These are phyloP conservation scores for Drosophila fuyamai DNA, from an alignment of 1,140 invertebrate genomes.

Conservation along the genomic window DNA sequence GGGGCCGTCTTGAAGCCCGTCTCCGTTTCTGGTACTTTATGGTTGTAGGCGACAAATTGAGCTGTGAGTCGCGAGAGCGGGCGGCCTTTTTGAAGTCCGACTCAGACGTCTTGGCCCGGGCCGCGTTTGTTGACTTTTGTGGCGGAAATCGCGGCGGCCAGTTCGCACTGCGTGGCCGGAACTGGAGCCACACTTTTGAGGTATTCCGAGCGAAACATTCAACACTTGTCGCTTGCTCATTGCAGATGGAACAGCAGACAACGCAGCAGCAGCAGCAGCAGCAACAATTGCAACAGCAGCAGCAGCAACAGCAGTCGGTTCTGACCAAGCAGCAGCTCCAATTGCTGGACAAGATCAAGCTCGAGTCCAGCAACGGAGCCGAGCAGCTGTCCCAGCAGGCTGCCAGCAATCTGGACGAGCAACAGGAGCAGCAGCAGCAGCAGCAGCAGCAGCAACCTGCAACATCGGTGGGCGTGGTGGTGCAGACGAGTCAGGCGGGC, in stretches of 20 bases:
- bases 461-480: conserved; percentile 51
- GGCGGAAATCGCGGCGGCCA: conserved; percentile 73
- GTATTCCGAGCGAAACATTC: conserved; percentile 56
- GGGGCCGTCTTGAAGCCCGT: conserved; percentile 11
- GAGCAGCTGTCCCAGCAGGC: conserved; percentile 47
- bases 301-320: conserved; percentile 58
- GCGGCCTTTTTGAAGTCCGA: conserved; percentile 37
- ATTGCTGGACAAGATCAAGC: conserved; percentile 76
- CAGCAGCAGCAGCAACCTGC: conserved; percentile 48
- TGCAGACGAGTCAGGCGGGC: conserved; percentile 58
- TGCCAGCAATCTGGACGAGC: conserved; percentile 51
- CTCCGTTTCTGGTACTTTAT: conserved; percentile 56
- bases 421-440: conserved; percentile 59
- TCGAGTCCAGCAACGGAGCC: conserved; percentile 63
- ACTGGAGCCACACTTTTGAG: conserved; percentile 78
- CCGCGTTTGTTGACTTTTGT: conserved; percentile 57
- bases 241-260: conserved; percentile 83
- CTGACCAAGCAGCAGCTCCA: conserved; percentile 70
- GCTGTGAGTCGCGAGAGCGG: conserved; percentile 31
- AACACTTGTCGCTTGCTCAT: conserved; percentile 69
- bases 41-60: conserved; percentile 83
- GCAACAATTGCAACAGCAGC: conserved; percentile 55
- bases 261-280: conserved; percentile 72
- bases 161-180: conserved; percentile 75
- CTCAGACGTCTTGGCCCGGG: conserved; percentile 30